Conservation (phyloP, 23 tunicate genomes). For the Pegea sp. region DNA sequence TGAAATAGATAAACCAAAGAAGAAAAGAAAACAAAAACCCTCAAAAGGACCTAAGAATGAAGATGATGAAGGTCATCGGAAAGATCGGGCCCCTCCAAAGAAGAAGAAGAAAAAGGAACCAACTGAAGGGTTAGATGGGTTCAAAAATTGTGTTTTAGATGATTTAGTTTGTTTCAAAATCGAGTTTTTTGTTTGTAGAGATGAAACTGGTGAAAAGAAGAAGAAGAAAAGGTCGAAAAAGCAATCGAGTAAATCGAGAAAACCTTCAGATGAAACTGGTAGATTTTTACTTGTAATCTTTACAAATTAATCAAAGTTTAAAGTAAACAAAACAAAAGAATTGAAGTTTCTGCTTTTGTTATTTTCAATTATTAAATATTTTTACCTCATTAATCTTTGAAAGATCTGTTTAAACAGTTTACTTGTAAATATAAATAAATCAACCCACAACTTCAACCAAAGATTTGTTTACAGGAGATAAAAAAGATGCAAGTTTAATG, state of each 20-base stretch:
- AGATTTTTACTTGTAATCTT: background rate
- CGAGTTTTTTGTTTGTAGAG: conserved; percentile 2
- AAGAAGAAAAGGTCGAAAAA: conserved; percentile 30
- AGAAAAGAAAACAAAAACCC: no score
- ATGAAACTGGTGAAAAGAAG: conserved; percentile 18
- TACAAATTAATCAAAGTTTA: no score
- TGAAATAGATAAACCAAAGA: no score
- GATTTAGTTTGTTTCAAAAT: background rate
- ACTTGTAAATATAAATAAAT: no score
- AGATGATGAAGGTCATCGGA: conserved; percentile 15
- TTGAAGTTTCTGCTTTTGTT: no score
- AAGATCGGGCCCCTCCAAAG: conserved; percentile 26
- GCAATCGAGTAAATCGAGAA: background rate
- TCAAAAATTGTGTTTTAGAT: background rate
- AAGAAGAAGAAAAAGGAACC: conserved; percentile 35
- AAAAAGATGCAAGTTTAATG: background rate
- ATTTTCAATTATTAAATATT: no score
- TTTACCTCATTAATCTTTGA: no score
- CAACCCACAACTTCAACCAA: no score
- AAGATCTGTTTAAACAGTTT: no score
- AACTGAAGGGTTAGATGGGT: conserved; percentile 10
- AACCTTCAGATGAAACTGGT: no score
- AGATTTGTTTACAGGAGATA: background rate
- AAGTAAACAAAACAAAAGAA: no score
- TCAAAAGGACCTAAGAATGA: no score